Percentiles rank a stretch among this genome's conserved stretches.
phyloP scores from a whole-genome alignment of 2,888 invertebrate genomes.

The Bibio marci region DNA sequence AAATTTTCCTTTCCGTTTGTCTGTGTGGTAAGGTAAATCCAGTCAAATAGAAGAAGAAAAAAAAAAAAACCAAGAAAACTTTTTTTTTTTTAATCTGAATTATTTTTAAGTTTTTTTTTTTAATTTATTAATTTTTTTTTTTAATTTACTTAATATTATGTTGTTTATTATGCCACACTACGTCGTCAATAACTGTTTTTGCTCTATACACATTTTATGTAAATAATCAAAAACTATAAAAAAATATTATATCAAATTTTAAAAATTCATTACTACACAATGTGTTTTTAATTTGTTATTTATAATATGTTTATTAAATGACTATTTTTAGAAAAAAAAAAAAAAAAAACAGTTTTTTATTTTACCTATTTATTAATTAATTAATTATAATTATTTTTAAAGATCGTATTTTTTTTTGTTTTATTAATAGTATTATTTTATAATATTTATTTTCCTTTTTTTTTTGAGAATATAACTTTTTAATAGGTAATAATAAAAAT shows the following conservation, averaged over 20 bases:
- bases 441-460: no score
- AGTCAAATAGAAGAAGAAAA: no score
- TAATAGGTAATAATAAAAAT: no score
- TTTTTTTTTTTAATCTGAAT: neutral
- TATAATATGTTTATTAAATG: neutral
- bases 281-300: neutral
- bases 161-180: neutral
- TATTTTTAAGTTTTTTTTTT: neutral
- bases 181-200: no score
- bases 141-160: neutral
- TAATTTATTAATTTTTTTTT: neutral
- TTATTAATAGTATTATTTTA: no score
- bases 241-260: constrained; percentile 2
- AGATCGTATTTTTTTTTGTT: neutral
- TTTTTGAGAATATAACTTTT: no score
- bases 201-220: neutral
- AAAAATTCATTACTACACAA: neutral
- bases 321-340: neutral
- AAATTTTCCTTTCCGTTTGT: no score
- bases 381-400: no score
- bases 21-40: neutral
- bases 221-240: constrained; percentile 2
- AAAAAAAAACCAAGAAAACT: no score
- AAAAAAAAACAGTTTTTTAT: neutral
- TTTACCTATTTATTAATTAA: no score